Evolutionary conservation across 1,140 invertebrate species (phyloP).

Genomic region (Panulirus ornatus): DNA sequence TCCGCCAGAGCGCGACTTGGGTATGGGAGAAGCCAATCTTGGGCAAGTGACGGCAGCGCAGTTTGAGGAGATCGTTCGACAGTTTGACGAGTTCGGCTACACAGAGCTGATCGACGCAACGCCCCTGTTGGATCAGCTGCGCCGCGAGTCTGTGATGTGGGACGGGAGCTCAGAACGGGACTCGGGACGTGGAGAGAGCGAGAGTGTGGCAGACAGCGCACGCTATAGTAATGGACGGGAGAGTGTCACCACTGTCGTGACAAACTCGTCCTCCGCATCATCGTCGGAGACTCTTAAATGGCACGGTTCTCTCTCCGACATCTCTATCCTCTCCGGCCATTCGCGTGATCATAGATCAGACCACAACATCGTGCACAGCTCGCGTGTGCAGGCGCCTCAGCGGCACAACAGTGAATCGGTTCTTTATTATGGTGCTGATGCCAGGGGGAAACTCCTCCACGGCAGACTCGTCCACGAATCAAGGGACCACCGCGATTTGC

Average conservation of each 20-base stretch:
- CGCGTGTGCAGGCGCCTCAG: constrained; percentile 88
- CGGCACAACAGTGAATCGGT: constrained; percentile 89
- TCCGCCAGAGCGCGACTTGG: constrained; percentile 84
- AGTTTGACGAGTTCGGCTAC: constrained; percentile 84
- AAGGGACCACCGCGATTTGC: constrained; percentile 49
- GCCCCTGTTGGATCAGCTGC: constrained; percentile 86
- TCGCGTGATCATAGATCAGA: constrained; percentile 75
- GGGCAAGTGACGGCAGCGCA: constrained; percentile 74
- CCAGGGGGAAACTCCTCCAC: constrained; percentile 72
- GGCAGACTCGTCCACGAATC: constrained; percentile 60
- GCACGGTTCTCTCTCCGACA: constrained; percentile 88
- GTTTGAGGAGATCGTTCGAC: constrained; percentile 78
- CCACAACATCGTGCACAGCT: constrained; percentile 88
- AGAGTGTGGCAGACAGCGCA: constrained; percentile 74
- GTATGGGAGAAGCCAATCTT: constrained; percentile 68
- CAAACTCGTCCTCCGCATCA: constrained; percentile 78
- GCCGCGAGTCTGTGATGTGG: constrained; percentile 76
- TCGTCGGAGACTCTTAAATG: constrained; percentile 90
- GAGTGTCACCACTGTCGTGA: constrained; percentile 83
- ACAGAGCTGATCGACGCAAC: constrained; percentile 83
- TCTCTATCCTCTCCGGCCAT: constrained; percentile 78
- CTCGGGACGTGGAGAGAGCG: constrained; percentile 74
- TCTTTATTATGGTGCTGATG: constrained; percentile 80
- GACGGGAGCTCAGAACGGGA: constrained; percentile 73
- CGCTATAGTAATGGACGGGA: constrained; percentile 80